A percentile compares a stretch with the other conserved stretches of the same genome.
phyloP scores from a whole-genome alignment of 2,888 invertebrate species.

The Xestia xanthographa region DNA sequence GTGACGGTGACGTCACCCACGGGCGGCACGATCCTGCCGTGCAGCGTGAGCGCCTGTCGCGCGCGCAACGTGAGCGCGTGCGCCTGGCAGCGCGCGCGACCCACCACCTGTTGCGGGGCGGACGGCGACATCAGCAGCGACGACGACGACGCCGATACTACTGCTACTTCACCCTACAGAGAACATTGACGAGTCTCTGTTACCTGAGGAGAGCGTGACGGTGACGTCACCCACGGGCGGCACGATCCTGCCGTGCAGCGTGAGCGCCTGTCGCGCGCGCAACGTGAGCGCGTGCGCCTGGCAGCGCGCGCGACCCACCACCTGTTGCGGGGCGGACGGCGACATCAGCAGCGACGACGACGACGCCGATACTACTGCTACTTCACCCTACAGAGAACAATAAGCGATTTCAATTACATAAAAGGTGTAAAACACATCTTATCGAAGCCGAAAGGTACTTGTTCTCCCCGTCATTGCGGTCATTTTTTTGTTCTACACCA shows the following conservation, averaged over 20 bases:
- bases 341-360: conserved; percentile 92
- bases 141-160: conserved; percentile 93
- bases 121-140: conserved; percentile 89
- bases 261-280: conserved; percentile 91
- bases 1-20: conserved; percentile 91
- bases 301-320: conserved; percentile 91
- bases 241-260: conserved; percentile 91
- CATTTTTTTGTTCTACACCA: no score
- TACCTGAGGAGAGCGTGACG: conserved; percentile 84
- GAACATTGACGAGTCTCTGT: no score
- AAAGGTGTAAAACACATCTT: no score
- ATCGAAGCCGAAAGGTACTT: no score
- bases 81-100: conserved; percentile 92
- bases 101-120: conserved; percentile 88
- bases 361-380: conserved; percentile 91
- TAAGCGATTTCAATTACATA: no score
- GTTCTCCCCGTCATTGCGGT: no score
- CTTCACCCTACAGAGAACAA: conserved; percentile 82
- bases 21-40: conserved; percentile 92
- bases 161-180: conserved; percentile 87
- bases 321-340: conserved; percentile 86
- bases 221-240: conserved; percentile 92
- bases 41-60: conserved; percentile 91
- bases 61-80: conserved; percentile 92
- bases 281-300: conserved; percentile 92